Evolutionary conservation across 2,888 invertebrate species (phyloP), one percentile per base, ranked within the genome.

Genomic region (Metopia argyrocephala): DNA sequence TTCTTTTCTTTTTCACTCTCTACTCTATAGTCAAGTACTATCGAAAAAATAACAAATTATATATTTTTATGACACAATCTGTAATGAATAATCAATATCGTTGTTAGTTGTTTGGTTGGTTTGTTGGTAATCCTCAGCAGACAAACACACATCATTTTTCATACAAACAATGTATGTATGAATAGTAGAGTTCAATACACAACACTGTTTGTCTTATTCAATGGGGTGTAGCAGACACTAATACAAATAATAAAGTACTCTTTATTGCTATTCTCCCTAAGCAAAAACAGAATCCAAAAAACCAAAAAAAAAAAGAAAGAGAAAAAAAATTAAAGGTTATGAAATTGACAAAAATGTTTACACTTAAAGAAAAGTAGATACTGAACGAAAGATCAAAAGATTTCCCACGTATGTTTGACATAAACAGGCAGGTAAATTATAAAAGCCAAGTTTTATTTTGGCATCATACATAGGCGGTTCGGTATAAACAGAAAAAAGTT

Each of bases 41-140:
- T 45, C 54, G 9, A 9, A 38, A 45, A 75, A 20, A 61, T 61
- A 61, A 68, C 56, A 76, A 76, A 76, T 76, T 69, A 69, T 62
- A 62, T 9, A 62, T 38, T 68, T 62, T 76, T 76, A 76, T 76
- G 76, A 69, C 68, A 69, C 54, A 62, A 69, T 76, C 68, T 76
- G 45, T 76, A 69, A 76, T 76, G 68, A 76, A 62, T 62, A 76
- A 69, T 76, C 76, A 31, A 46, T 62, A 57, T 46, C 20, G 31
- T 50, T 15, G 38, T 38, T 38, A 15, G 9, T 38, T 9, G 9
- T 38, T 1, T 38, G 9, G 38, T 12, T 38, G 12, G 9, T 38
- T 38, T 38, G 12, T 48, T 48, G 46, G 46, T 46, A 56, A 73
- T 21, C 46, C 45, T 27, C 45, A 54, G 20, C 20, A 56, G 21